Base-by-base conservation (phyloP, 2,888 invertebrate genomes). In the Phorcus lineatus region DNA sequence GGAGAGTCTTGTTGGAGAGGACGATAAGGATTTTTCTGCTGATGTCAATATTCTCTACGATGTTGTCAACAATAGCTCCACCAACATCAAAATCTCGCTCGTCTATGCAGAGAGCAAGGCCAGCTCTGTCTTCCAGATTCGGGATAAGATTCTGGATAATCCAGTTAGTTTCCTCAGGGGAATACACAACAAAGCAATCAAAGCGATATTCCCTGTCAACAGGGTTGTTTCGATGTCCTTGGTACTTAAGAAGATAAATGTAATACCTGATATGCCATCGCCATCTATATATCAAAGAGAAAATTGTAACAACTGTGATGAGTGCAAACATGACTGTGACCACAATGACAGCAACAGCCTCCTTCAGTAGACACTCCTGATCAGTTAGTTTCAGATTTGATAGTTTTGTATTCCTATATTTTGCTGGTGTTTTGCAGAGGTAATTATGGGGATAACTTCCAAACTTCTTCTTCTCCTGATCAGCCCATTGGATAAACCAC, bases 41-140 rank as follows among this genome's bases (percentile, higher is more conserved):
- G 24, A 19, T 36, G 13, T 75, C 75, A 13, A 75, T 36, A 22
- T 52, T 53, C 19, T 75, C 54, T 16, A 75, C 75, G n/a, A 75
- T 75, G 31, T 75, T 75, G 17, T 75, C 75, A 22, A 52, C 55
- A n/a, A 75, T 75, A 0, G 28, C 31, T 19, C 55, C 31, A 22
- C 75, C 75, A 75, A 24, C 75, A 52, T 54, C 54, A 24, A 75
- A 75, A 19, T 75, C 75, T 75, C 75, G 47, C 19, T 75, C 75
- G 22, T 75, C 52, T 16, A 75, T 52, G 24, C 75, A 75, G 2
- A 75, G 31, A 16, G 16, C 19, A n/a, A 75, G 28, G 22, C 31
- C 31, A 13, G 47, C 22, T 22, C 36, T 28, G 13, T 75, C 75
- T 19, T 75, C 75, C 19, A 75, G 13, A 53, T 28, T 53, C n/a